phyloP scores from a whole-genome alignment of 2,888 invertebrate genomes.

The Conistra vaccinii region DNA sequence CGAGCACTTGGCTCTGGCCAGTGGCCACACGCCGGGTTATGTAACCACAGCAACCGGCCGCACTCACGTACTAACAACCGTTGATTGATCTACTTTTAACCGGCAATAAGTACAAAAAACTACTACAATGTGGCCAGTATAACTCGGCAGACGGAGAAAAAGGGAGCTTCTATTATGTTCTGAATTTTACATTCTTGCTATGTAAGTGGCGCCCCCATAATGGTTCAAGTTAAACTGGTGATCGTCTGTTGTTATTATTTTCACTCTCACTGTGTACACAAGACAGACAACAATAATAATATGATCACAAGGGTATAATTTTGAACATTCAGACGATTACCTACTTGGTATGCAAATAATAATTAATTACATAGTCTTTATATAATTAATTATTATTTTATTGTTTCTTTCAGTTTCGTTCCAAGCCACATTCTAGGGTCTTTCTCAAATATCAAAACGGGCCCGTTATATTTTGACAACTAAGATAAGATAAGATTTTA shows the following conservation, averaged over 20 bases:
- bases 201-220: neutral
- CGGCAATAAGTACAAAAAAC: constrained; percentile 48
- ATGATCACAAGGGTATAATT: constrained; percentile 33
- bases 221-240: constrained; percentile 27
- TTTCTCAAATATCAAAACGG: too few species aligned
- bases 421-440: too few species aligned
- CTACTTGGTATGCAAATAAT: too few species aligned
- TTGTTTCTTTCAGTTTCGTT: too few species aligned
- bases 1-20: constrained; percentile 71
- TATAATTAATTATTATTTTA: too few species aligned
- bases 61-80: constrained; percentile 57
- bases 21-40: constrained; percentile 76
- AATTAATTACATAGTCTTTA: too few species aligned
- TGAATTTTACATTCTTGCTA: constrained; percentile 1
- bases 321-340: neutral
- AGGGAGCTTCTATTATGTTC: neutral
- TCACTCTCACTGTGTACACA: constrained; percentile 23
- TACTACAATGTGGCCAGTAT: constrained; percentile 26
- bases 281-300: constrained; percentile 16
- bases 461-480: too few species aligned
- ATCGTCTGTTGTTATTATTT: constrained; percentile 5
- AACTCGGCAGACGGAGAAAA: constrained; percentile 10
- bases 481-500: too few species aligned
- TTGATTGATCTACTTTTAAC: constrained; percentile 66
- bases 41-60: constrained; percentile 68